Conservation (phyloP, 1,140 invertebrate species). For the Caenorhabditis briggsae region DNA sequence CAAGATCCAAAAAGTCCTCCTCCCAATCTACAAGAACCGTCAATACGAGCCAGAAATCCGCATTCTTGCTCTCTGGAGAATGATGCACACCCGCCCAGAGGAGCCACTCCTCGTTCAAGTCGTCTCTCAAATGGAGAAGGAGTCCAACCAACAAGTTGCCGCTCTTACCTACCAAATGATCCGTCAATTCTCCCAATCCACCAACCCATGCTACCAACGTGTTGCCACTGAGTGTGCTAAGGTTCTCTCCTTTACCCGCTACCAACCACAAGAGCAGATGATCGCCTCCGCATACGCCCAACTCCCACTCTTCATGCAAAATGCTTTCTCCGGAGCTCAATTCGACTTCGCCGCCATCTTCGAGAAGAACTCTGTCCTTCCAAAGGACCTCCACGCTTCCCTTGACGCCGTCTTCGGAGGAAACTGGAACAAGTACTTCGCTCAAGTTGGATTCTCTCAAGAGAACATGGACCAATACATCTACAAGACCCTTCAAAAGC, state of each 20-base stretch:
- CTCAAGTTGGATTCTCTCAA: conserved; percentile 66
- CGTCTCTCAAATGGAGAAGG: conserved; percentile 64
- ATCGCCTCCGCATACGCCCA: conserved; percentile 48
- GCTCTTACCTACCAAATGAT: conserved; percentile 67
- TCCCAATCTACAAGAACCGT: conserved; percentile 73
- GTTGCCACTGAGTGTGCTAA: conserved; percentile 46
- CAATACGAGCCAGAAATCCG: conserved; percentile 71
- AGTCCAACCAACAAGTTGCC: conserved; percentile 69
- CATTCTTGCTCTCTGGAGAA: conserved; percentile 68
- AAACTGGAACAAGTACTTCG: conserved; percentile 66
- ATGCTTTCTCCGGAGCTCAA: conserved; percentile 55
- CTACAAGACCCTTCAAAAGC: conserved; percentile 66
- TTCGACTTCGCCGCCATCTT: conserved; percentile 65
- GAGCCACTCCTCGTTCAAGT: conserved; percentile 71
- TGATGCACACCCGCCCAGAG: conserved; percentile 70
- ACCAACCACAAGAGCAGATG: conserved; percentile 36
- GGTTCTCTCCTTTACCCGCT: conserved; percentile 48
- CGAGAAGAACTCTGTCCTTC: conserved; percentile 67
- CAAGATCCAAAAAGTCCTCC: conserved; percentile 71
- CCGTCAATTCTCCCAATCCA: conserved; percentile 48
- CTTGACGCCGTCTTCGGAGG: conserved; percentile 68
- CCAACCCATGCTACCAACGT: conserved; percentile 47
- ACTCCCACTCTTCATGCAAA: conserved; percentile 52
- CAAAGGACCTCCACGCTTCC: conserved; percentile 64
- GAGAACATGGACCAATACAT: conserved; percentile 66